phyloP scores from a whole-genome alignment of 2,113 vertebrate genomes.

The Chiloscyllium plagiosum region DNA sequence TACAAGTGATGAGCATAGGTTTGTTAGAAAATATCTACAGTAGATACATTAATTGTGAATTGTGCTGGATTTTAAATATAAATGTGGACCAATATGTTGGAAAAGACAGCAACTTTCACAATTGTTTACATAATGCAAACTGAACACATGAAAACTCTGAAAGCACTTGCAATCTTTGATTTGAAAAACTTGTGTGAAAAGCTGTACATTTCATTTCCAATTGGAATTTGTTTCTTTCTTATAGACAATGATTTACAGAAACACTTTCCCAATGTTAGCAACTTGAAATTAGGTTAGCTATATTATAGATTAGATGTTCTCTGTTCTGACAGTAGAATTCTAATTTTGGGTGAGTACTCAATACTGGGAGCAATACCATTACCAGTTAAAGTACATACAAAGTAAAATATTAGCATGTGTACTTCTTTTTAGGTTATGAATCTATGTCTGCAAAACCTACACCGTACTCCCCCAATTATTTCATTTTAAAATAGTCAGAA shows the following conservation, averaged over 20 bases:
- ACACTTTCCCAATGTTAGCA: not conserved
- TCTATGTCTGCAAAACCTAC: not conserved
- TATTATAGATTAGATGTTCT: not conserved
- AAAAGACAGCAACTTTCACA: not conserved
- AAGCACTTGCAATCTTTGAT: not conserved
- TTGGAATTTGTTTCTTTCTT: not conserved
- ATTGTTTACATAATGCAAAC: not conserved
- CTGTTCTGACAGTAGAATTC: not conserved
- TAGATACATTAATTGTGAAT: not conserved
- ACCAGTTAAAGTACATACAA: not conserved
- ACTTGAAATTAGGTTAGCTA: not conserved
- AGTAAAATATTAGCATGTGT: not conserved
- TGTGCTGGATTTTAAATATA: conserved; percentile 3
- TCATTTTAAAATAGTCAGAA: not conserved
- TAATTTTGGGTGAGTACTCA: not conserved
- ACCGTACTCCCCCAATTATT: not conserved
- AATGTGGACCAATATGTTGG: not conserved
- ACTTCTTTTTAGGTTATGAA: not conserved
- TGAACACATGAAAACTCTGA: not conserved
- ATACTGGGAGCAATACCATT: not conserved
- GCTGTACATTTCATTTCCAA: not conserved
- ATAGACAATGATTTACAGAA: not conserved
- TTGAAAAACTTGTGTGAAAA: not conserved
- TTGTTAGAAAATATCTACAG: too few relatives aligned
- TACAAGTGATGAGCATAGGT: not conserved